Evolutionary conservation across 2,797 vertebrate species (phyloP).

Genomic region (Uromys caudimaculatus): DNA sequence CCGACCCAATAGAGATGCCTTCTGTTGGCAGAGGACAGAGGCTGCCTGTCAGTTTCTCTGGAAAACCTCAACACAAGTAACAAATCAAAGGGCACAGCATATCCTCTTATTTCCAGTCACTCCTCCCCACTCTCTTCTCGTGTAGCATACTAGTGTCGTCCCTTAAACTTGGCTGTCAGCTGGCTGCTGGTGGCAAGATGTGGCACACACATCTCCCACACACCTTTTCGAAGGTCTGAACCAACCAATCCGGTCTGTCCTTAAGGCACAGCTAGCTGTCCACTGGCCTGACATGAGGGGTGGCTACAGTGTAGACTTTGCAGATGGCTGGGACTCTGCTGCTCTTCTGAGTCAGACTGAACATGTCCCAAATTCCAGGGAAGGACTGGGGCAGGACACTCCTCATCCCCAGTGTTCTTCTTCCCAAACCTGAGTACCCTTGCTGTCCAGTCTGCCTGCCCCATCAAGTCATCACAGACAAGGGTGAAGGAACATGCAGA

Average conservation of each 20-base stretch:
- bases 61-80: background rate
- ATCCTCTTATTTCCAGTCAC: background rate
- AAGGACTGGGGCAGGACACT: background rate
- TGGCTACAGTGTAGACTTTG: background rate
- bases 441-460: background rate
- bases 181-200: background rate
- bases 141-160: background rate
- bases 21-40: background rate
- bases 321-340: background rate
- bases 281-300: background rate
- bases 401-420: background rate
- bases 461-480: background rate
- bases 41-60: background rate
- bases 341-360: background rate
- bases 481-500: background rate
- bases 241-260: too few relatives aligned
- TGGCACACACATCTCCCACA: background rate
- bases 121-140: too few relatives aligned
- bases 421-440: background rate
- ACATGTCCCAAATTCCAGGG: too few relatives aligned
- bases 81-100: fast-evolving
- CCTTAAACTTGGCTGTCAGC: background rate
- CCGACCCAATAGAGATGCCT: background rate
- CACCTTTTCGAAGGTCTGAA: background rate
- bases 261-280: background rate